Evolutionary conservation across 1,140 invertebrate species (phyloP).

Genomic region (Lepidotrigona ventralis): DNA sequence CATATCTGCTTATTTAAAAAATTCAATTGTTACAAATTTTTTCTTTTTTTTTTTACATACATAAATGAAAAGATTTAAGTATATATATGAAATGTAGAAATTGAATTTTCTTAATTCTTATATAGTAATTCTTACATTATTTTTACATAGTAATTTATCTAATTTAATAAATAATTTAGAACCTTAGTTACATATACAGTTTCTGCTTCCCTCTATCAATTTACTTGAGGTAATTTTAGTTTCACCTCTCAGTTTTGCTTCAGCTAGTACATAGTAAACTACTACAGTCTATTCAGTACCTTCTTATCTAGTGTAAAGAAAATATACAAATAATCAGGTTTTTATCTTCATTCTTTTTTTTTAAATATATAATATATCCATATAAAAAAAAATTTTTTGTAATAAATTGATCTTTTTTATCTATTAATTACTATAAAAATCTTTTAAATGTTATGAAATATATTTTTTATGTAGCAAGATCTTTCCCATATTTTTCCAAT

Average conservation of each 20-base stretch:
- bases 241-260: conserved; percentile 75
- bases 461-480: conserved; percentile 4
- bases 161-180: conserved; percentile 35
- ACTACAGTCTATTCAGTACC: conserved; percentile 70
- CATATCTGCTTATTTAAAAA: neutral
- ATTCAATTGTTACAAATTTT: neutral
- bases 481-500: neutral
- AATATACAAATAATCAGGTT: conserved; percentile 11
- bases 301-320: conserved; percentile 29
- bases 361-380: neutral
- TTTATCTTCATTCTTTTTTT: neutral
- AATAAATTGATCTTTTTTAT: conserved; percentile 18
- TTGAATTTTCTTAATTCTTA: neutral
- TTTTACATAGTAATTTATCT: neutral
- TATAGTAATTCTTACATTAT: neutral
- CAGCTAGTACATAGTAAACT: conserved; percentile 69
- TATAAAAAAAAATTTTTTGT: neutral
- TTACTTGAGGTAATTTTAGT: conserved; percentile 78
- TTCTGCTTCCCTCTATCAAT: conserved; percentile 65
- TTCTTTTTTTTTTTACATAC: neutral
- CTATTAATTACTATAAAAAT: neutral
- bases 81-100: neutral
- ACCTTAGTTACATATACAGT: conserved; percentile 38
- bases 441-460: neutral
- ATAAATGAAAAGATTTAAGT: neutral